Evolutionary conservation across 2,797 vertebrate genomes (phyloP), one percentile per base, ranked within the genome.

Genomic region (Cottoperca gobio): DNA sequence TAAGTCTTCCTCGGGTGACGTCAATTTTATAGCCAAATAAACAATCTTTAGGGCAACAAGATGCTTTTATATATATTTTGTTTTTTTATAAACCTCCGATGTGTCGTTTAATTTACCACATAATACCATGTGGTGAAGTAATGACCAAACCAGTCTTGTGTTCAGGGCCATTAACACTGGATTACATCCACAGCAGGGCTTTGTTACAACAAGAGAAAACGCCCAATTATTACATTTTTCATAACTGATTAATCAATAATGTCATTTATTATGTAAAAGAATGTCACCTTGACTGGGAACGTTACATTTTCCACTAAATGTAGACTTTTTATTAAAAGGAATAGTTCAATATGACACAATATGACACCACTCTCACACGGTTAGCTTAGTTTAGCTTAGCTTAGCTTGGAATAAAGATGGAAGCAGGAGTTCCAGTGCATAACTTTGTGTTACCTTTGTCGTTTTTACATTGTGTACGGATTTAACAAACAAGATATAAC

Each of bases 1-100:
- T n/a, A n/a, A n/a, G 73, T 78, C 80, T 67, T 87, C 73, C 70
- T 79, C 16, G 50, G 76, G 86, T 90, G 79, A 87, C 75, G 33
- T 91, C 84, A 87, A 42, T 82, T 86, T 90, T 82, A 92, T 1
- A 70, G 77, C 40, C 76, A 87, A 84, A 89, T 83, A 89, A 89
- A 86, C 54, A 60, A 79, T 50, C 49, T 75, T 71, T 8, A 33
- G 31, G 14, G 73, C 21, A 81, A 74, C 40, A 59, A 67, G 64
- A 55, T 19, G 6, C n/a, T n/a, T n/a, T n/a, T 6, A n/a, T 12
- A 68, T 85, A 52, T 55, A 59, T n/a, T n/a, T n/a, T n/a, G n/a
- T n/a, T n/a, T n/a, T n/a, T n/a, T n/a, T n/a, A n/a, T n/a, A n/a
- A 72, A 68, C 74, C 49, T 79, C n/a, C 78, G 49, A 78, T 81